Base-by-base conservation (phyloP, 2,888 invertebrate genomes). In the Andricus curvator region DNA sequence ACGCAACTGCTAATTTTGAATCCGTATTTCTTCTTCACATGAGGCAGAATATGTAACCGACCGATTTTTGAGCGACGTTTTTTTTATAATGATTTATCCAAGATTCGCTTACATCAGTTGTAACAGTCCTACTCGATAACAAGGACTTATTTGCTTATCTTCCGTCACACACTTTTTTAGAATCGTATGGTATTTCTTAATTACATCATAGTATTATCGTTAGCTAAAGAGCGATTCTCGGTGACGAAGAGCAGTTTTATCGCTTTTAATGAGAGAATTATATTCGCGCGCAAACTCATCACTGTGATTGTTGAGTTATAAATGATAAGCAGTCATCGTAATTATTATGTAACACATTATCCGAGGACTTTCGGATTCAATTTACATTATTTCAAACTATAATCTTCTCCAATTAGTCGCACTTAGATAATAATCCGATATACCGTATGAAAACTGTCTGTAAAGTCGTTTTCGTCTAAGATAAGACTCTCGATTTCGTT, bases 71-170 rank as follows among this genome's bases (percentile, higher is more conserved):
- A 56, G 33, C 37, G 51, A 70, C 33, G n/a, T 56, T 56, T 51
- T 56, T 56, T 74, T 74, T 74, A 74, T n/a, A 74, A 74, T 74
- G 29, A 56, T 56, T 74, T 56, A 56, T 56, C 56, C 74, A 74
- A 74, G 56, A 74, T 56, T 74, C 56, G 33, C n/a, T 56, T 33
- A 15, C 33, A 74, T 33, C 70, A 51, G 20, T 56, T 70, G 4
- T 48, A 25, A 9, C 29, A 9, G 33, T 74, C 33, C 5, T 29
- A 56, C 5, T 33, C 51, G 20, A 33, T 74, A 33, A 56, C 37
- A 56, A 56, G 33, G n/a, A 13, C 15, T 70, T 41, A 1, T 13
- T 0, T 70, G 41, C 37, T 66, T 37, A 37, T 66, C 51, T 56
- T 51, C 51, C 51, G 68, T 51, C 51, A 33, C 51, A 70, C n/a